Percentiles rank a stretch among this genome's conserved stretches.
Evolutionary conservation across 2,888 invertebrate species (phyloP).

Genomic region (Troides aeacus): DNA sequence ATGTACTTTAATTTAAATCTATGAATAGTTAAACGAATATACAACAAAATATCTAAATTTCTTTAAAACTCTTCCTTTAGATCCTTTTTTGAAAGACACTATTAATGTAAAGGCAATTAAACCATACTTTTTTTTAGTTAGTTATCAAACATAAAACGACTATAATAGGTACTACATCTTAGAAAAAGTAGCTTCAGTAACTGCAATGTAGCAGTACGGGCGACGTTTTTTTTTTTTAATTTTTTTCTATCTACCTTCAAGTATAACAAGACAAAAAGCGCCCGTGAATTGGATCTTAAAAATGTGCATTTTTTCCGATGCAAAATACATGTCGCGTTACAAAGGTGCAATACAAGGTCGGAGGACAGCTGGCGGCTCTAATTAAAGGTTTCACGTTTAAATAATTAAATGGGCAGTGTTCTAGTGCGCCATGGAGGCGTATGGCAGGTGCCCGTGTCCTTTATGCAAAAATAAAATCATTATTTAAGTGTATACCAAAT

Average conservation of each 20-base stretch:
- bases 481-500: conserved; percentile 73
- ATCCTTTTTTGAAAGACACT: too few species aligned
- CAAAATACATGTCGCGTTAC: conserved; percentile 68
- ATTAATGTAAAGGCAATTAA: too few species aligned
- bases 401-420: conserved; percentile 70
- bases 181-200: not conserved
- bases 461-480: conserved; percentile 73
- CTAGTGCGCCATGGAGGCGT: conserved; percentile 42
- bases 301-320: conserved; percentile 68
- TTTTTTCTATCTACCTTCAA: conserved; percentile 13
- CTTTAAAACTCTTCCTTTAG: too few species aligned
- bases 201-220: not conserved
- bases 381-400: conserved; percentile 78
- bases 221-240: conserved; percentile 16
- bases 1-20: too few species aligned
- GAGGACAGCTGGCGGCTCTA: conserved; percentile 67
- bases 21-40: too few species aligned
- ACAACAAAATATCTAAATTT: too few species aligned
- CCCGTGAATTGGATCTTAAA: conserved; percentile 55
- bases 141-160: too few species aligned
- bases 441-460: conserved; percentile 63
- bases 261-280: conserved; percentile 32
- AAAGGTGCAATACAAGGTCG: conserved; percentile 76
- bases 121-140: too few species aligned
- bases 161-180: too few species aligned